phyloP scores from a whole-genome alignment of 2,888 invertebrate genomes.

The Amiota minor region DNA sequence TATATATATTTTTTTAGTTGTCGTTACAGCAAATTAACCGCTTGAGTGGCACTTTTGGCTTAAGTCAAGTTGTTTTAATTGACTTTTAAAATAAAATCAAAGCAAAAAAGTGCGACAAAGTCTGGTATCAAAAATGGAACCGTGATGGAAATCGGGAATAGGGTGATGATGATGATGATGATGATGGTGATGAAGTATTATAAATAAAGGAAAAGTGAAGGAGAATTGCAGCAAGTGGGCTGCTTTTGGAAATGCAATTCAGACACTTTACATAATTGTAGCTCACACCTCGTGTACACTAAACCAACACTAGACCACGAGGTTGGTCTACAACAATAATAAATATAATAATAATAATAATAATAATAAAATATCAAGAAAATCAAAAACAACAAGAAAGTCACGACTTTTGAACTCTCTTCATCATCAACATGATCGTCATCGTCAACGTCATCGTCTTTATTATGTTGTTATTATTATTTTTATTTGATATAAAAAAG shows the following conservation, averaged over 20 bases:
- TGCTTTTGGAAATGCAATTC: constrained; percentile 4
- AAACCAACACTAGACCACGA: too few relatives aligned
- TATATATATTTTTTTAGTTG: constrained; percentile 34
- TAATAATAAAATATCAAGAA: neutral
- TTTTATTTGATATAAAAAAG: neutral
- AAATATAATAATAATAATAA: constrained; percentile 21
- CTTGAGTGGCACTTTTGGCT: constrained; percentile 62
- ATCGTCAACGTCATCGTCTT: too few relatives aligned
- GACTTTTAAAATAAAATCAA: constrained; percentile 63
- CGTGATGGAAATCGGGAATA: too few relatives aligned
- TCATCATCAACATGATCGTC: too few relatives aligned
- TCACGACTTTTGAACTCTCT: neutral
- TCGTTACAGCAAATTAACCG: constrained; percentile 56
- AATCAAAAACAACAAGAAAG: constrained; percentile 6
- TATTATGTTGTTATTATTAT: too few relatives aligned
- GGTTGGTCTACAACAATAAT: constrained; percentile 19
- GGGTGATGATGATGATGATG: neutral
- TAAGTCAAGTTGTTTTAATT: constrained; percentile 64
- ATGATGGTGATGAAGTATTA: constrained; percentile 42
- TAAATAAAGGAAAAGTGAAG: constrained; percentile 9
- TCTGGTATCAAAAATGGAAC: neutral
- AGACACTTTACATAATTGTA: constrained; percentile 50
- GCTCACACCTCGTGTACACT: neutral
- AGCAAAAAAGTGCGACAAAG: constrained; percentile 57
- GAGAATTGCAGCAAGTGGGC: constrained; percentile 39